Conservation (phyloP, 1,140 invertebrate genomes). For the Drosophila obscura region DNA sequence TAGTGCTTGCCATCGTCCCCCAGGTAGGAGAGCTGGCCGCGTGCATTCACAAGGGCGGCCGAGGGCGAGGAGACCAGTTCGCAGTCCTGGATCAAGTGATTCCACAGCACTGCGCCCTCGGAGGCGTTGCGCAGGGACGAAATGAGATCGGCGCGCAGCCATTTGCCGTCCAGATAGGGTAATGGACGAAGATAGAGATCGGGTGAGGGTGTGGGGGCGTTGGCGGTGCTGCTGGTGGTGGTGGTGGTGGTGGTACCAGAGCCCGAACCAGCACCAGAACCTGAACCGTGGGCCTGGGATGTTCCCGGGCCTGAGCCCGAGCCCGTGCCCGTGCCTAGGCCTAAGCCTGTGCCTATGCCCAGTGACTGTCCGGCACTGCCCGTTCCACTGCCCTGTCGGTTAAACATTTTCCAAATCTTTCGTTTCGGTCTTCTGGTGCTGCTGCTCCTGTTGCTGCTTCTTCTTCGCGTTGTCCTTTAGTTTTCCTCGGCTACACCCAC, state of each 20-base stretch:
- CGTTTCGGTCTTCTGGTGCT: neutral
- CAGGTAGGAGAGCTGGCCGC: conserved; percentile 76
- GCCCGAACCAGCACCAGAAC: conserved; percentile 2
- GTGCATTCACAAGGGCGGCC: conserved; percentile 61
- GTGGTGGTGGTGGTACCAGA: neutral
- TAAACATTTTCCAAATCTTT: conserved; percentile 43
- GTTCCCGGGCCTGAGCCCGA: neutral
- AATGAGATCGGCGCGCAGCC: conserved; percentile 83
- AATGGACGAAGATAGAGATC: conserved; percentile 82
- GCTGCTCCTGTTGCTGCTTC: conserved; percentile 12
- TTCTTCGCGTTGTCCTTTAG: neutral
- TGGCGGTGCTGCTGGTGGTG: conserved; percentile 14
- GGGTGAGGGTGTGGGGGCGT: conserved; percentile 8
- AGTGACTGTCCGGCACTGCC: conserved; percentile 30
- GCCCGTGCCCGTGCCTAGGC: neutral
- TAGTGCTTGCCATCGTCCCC: conserved; percentile 83
- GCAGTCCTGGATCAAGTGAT: conserved; percentile 81
- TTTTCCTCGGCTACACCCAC: conserved; percentile 28
- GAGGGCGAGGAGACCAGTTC: conserved; percentile 76
- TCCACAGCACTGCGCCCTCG: conserved; percentile 76
- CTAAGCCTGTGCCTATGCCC: conserved; percentile 14
- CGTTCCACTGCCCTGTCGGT: conserved; percentile 34
- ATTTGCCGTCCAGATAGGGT: conserved; percentile 78
- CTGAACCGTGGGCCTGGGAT: neutral
- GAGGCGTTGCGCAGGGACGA: conserved; percentile 71